Percentiles rank a stretch among this genome's conserved stretches.
phyloP scores from a whole-genome alignment of 2,797 vertebrate species.

The Nasua narica region DNA sequence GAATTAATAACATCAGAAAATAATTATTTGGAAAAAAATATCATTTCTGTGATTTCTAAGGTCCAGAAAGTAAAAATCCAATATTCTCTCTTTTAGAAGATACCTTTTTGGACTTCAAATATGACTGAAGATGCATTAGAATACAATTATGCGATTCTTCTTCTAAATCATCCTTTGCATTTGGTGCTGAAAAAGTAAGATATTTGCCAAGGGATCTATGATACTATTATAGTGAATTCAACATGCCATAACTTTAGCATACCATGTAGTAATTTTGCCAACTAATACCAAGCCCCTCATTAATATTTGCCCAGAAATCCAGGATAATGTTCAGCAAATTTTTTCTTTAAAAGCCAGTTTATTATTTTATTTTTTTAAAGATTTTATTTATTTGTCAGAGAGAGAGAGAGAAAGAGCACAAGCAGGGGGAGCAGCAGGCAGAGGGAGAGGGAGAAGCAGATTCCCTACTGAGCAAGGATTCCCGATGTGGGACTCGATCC shows the following conservation, averaged over 20 bases:
- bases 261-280: not conserved
- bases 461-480: too few relatives aligned
- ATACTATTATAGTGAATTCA: not conserved
- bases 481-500: not conserved
- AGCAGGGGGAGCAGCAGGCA: not conserved
- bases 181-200: not conserved
- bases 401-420: not conserved
- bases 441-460: not conserved
- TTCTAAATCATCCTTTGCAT: not conserved
- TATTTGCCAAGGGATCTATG: not conserved
- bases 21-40: not conserved
- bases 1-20: constrained; percentile 17
- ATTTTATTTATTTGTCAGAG: not conserved
- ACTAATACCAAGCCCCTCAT: not conserved
- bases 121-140: not conserved
- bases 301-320: not conserved
- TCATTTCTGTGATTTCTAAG: not conserved
- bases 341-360: not conserved
- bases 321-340: not conserved
- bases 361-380: not conserved
- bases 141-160: not conserved
- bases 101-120: not conserved
- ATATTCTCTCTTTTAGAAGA: not conserved
- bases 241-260: not conserved
- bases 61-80: not conserved